These are phyloP conservation scores for Vollenhovia emeryi DNA, from an alignment of 1,140 invertebrate species.

Conservation along the genomic window DNA sequence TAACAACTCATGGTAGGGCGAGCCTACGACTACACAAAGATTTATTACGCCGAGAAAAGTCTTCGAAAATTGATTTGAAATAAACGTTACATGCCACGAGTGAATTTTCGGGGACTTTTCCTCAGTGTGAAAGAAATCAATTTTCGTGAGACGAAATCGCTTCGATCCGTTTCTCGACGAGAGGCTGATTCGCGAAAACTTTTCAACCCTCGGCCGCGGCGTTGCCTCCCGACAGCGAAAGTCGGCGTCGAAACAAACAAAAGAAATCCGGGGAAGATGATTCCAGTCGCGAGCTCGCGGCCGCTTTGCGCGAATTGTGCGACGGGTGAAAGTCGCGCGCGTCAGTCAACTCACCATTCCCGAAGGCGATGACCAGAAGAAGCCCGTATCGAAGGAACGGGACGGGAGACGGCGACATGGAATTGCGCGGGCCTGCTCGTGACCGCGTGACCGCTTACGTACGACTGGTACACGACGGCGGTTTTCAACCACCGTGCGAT, in stretches of 20 bases:
- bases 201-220: background rate
- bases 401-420: constrained; percentile 69
- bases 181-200: background rate
- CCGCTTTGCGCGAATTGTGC: background rate
- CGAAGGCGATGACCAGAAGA: constrained; percentile 64
- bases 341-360: constrained; percentile 62
- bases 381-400: constrained; percentile 68
- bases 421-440: constrained; percentile 60
- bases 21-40: too few relatives aligned
- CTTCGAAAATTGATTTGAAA: too few relatives aligned
- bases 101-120: too few relatives aligned
- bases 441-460: constrained; percentile 69
- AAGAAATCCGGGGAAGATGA: background rate
- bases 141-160: background rate
- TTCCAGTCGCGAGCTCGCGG: background rate
- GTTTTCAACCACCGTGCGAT: constrained; percentile 72
- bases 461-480: constrained; percentile 66
- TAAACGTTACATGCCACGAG: too few relatives aligned
- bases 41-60: too few relatives aligned
- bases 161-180: background rate
- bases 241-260: background rate
- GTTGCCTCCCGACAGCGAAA: background rate
- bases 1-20: too few relatives aligned
- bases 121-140: too few relatives aligned
- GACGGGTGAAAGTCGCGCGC: background rate